Percentiles rank a stretch among this genome's conserved stretches.
phyloP scores from a whole-genome alignment of 2,888 invertebrate genomes.

The Galerucella calmariensis region DNA sequence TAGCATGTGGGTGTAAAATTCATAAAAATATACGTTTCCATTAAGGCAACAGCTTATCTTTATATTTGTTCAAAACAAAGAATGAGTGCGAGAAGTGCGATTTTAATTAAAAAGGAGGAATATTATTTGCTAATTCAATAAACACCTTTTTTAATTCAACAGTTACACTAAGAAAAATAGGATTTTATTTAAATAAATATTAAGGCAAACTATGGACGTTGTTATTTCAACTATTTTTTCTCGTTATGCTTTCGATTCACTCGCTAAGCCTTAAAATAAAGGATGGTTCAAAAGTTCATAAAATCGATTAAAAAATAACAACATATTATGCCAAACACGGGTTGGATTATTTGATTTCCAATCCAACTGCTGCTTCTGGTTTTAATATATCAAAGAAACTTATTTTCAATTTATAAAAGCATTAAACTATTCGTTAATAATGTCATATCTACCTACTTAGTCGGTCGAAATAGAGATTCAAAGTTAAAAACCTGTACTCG shows the following conservation, averaged over 20 bases:
- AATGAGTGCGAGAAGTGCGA: neutral
- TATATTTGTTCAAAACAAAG: neutral
- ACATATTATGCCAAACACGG: too few species aligned
- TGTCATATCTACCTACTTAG: neutral
- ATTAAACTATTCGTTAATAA: neutral
- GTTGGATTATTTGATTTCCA: too few species aligned
- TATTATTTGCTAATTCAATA: neutral
- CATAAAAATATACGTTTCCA: neutral
- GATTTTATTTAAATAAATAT: too few species aligned
- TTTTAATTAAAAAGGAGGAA: neutral
- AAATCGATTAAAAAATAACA: too few species aligned
- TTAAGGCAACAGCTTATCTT: neutral
- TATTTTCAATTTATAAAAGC: neutral
- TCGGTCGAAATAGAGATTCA: neutral
- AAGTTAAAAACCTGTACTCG: neutral
- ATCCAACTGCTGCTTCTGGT: neutral
- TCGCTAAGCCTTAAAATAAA: too few species aligned
- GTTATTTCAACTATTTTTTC: too few species aligned
- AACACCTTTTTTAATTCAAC: neutral
- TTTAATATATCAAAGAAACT: neutral
- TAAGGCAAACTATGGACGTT: too few species aligned
- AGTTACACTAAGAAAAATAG: too few species aligned
- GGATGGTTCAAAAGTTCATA: too few species aligned
- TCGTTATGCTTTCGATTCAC: too few species aligned
- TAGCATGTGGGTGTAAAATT: neutral